Base-by-base conservation (phyloP, 2,797 vertebrate genomes). In the Spea hammondii region DNA sequence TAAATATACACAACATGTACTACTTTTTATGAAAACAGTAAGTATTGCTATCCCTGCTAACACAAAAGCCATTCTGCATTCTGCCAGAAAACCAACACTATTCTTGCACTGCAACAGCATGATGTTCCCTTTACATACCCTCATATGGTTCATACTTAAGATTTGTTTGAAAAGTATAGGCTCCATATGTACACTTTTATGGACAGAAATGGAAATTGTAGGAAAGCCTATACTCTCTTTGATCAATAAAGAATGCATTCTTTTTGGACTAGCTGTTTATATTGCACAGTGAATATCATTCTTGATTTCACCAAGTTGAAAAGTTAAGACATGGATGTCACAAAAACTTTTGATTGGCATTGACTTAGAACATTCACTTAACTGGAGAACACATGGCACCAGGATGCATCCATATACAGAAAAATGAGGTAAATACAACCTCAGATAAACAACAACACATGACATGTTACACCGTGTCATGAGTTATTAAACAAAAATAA, bases 101-200 rank as follows among this genome's bases (percentile, higher is more conserved):
- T 44, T 70, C 9, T 32, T 49, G 47, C 13, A 51, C 8, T 51
- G 7, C 67, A 51, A 32, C 67, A 50, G 47, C 7, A 46, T 10
- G 44, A n/a, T 46, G 59, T 51, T 59, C 49, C 45, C 13, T 13
- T 47, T 72, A 4, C 54, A 48, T 14, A 7, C 12, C 54, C 60
- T 55, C 55, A 53, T 4, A 13, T 59, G 45, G 13, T 72, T 60
- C n/a, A 60, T 47, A 69, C 14, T 59, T 72, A 12, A 47, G 54
- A 72, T 72, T 59, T 60, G 55, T 72, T 72, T 72, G 55, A 72
- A 72, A 72, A 47, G 54, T 48, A 48, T 45, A 32, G 44, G 13
- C 46, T 67, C 70, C 12, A 17, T 60, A 44, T 72, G 46, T 49
- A 47, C 59, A 46, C 44, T 72, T 72, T 72, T 59, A 59, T 59